phyloP scores from a whole-genome alignment of 2,888 invertebrate genomes.

The Lottia scabra region DNA sequence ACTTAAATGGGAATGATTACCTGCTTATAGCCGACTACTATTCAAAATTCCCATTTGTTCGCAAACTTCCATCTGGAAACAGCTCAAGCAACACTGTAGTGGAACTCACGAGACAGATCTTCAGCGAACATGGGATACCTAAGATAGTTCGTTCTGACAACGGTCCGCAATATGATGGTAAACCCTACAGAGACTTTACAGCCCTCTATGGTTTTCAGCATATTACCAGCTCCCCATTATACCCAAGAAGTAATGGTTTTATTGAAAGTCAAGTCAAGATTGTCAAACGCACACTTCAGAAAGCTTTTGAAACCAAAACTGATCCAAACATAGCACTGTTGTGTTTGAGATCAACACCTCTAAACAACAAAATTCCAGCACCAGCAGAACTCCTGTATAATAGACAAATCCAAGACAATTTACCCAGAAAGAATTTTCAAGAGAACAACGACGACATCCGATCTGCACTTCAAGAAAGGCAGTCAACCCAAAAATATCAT shows the following conservation, averaged over 20 bases:
- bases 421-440: constrained; percentile 42
- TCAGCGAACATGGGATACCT: not conserved
- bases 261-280: no score
- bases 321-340: no score
- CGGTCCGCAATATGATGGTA: not conserved
- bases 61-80: not conserved
- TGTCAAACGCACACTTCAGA: no score
- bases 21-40: constrained; percentile 11
- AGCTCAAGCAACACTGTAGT: not conserved
- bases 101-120: not conserved
- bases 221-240: no score
- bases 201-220: not conserved
- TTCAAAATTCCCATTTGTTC: constrained; percentile 10
- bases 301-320: no score
- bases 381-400: no score
- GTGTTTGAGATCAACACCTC: no score
- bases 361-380: no score
- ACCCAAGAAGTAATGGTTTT: no score
- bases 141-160: not conserved
- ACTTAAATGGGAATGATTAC: no score
- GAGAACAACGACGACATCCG: not conserved
- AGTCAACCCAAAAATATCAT: not conserved
- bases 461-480: not conserved
- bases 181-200: not conserved
- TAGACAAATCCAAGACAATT: no score